Evolutionary conservation across 2,113 vertebrate genomes (phyloP), one percentile per base, ranked within the genome.

Genomic region (Sturnus vulgaris): DNA sequence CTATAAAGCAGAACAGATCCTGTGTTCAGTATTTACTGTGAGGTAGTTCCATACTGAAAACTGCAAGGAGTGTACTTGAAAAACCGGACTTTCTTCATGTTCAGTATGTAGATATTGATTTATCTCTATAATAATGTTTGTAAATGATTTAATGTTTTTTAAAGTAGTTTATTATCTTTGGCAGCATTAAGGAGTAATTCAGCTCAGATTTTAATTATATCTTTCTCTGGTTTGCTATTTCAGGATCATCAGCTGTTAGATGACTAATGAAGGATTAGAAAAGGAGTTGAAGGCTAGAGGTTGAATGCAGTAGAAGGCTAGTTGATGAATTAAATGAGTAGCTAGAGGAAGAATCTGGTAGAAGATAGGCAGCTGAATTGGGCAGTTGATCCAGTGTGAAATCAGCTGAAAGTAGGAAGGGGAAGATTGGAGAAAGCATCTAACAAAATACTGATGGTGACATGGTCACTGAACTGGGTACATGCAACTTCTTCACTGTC

Each of bases 161-260:
- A 84, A 90, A 52, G 47, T 70, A 66, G 22, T 73, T 81, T 87
- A 85, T 92, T 47, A 22, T 82, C n/a, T 71, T 88, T 76, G 66
- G 35, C 56, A 92, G 63, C 23, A n/a, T 60, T 75, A 50, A 76
- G 24, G n/a, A 35, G 12, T 88, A 73, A 56, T 91, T 77, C 31
- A 40, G 30, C 33, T 95, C 46, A 18, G 39, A 55, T 81, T 69
- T 88, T 86, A 78, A 59, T 89, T 76, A 10, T 39, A 44, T 85
- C 53, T 81, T 76, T 83, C 72, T 87, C 27, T 75, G 60, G 60
- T 76, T 92, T 86, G 64, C 86, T 97, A 37, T 93, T 96, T 57
- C 44, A 70, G 78, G 71, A 60, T 94, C 46, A 39, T 91, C 86
- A 84, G 59, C 83, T 92, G 47, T 83, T 82, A 63, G 70, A 73